Evolutionary conservation across 2,888 invertebrate genomes (phyloP).

Genomic region (Ceratothoa steindachneri): DNA sequence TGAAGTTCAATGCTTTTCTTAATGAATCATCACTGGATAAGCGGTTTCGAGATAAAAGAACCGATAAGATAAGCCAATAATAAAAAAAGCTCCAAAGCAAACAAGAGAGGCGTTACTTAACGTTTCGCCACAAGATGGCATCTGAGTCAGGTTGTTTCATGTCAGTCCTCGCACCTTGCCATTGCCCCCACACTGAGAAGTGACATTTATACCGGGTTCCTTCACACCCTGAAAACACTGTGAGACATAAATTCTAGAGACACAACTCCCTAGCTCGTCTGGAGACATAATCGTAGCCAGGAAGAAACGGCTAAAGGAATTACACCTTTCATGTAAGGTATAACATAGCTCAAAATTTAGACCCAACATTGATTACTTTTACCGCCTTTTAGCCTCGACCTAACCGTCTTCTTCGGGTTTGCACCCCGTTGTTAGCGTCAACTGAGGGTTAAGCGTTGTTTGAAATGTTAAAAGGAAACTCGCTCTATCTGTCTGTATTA

Average conservation of each 20-base stretch:
- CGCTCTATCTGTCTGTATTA: slow-evolving; percentile 41
- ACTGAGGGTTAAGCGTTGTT: slow-evolving; percentile 44
- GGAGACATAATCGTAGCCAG: slow-evolving; percentile 9
- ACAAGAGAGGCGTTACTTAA: not conserved
- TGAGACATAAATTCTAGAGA: slow-evolving; percentile 44
- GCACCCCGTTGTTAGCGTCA: slow-evolving; percentile 41
- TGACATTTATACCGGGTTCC: slow-evolving; percentile 44
- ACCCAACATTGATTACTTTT: not conserved
- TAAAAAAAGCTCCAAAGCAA: not conserved
- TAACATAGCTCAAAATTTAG: not conserved
- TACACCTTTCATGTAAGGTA: not conserved
- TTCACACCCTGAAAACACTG: slow-evolving; percentile 45
- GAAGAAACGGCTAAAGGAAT: too few species aligned
- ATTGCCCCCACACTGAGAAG: slow-evolving; percentile 28
- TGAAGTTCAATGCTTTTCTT: not conserved
- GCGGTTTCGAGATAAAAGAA: not conserved
- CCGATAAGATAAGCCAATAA: not conserved
- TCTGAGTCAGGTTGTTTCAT: slow-evolving; percentile 11
- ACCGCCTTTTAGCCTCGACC: not conserved
- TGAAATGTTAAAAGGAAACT: slow-evolving; percentile 45
- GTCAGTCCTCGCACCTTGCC: not conserved
- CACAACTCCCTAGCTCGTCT: slow-evolving; percentile 38
- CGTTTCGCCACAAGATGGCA: slow-evolving; percentile 7
- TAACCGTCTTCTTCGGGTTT: not conserved
- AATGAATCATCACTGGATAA: not conserved